Base-by-base conservation (phyloP, 1,140 invertebrate genomes). In the Drosophila subobscura region DNA sequence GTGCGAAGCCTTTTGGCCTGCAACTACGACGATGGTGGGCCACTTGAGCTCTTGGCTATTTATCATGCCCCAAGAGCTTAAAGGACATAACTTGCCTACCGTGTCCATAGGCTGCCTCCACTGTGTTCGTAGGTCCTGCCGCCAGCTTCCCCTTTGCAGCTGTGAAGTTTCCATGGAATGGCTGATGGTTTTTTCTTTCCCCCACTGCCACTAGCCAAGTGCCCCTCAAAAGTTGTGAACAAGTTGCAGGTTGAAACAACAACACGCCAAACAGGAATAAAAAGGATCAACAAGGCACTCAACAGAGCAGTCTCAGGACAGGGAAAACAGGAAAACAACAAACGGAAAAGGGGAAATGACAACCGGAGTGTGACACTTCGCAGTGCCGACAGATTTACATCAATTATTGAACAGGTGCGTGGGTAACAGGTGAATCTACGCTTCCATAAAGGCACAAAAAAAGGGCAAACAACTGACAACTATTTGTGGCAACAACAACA, bases 271-370 rank as follows among this genome's bases (percentile, higher is more conserved):
- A 37, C 63, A 49, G 42, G 50, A 68, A 55, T 56, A 49, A 70
- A 76, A 70, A 49, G 79, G 66, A 84, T 76, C 72, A 85, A 85
- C 72, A 85, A 72, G 80, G 76, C 66, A 84, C 75, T 85, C 64
- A 86, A 51, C 80, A 52, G 44, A 46, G 33, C 56, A 57, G 29
- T 10, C 52, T 8, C 37, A 10, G 29, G 29, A 8, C 5, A 10
- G 33, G 10, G 33, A 4, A 37, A 37, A 37, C 33, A 37, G 33
- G 10, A 37, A 37, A 37, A 37, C 16, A 20, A 20, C 16, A 20
- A 20, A 20, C 16, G 33, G 10, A 37, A 37, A 8, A 10, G 29
- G 29, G 8, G 29, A 10, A 79, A 47, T 52, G 61, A 45, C 64
- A 73, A 58, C 54, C 16, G 1, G 83, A 60, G 64, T 85, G 77